Percentiles rank a stretch among this genome's conserved stretches.
These are phyloP conservation scores for Listronotus oregonensis DNA, from an alignment of 1,140 invertebrate species.

Conservation along the genomic window DNA sequence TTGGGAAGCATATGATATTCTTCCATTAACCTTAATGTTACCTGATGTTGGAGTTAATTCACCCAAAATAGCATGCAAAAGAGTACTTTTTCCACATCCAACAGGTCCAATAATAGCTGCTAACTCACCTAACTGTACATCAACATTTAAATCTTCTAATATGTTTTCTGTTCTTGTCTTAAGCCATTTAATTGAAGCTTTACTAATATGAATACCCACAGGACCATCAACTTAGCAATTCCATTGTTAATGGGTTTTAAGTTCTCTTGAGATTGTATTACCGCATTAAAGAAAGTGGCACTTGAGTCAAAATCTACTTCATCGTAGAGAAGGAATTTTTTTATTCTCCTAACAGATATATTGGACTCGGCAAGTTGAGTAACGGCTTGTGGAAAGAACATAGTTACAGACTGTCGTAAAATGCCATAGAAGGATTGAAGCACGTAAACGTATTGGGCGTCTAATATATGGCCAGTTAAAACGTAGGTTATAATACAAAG, in stretches of 20 bases:
- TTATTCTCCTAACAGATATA: constrained; percentile 69
- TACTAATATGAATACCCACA: constrained; percentile 51
- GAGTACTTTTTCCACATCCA: constrained; percentile 76
- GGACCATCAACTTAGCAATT: not conserved
- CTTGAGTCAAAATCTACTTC: constrained; percentile 37
- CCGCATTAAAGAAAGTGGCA: not conserved
- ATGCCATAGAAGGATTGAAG: constrained; percentile 74
- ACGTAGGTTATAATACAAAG: constrained; percentile 76
- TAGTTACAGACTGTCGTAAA: constrained; percentile 70
- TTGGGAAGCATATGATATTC: constrained; percentile 64
- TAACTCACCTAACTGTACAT: constrained; percentile 61
- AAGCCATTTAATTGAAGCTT: constrained; percentile 67
- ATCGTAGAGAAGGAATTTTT: constrained; percentile 60
- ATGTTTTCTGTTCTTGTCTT: constrained; percentile 59
- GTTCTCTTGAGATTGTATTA: constrained; percentile 31
- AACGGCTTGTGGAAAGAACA: constrained; percentile 71
- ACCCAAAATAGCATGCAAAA: constrained; percentile 77
- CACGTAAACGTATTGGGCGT: constrained; percentile 76
- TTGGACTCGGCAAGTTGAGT: constrained; percentile 65
- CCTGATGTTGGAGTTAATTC: constrained; percentile 70
- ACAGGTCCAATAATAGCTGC: constrained; percentile 73
- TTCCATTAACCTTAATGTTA: constrained; percentile 52
- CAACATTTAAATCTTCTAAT: constrained; percentile 66
- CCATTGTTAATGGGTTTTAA: not conserved
- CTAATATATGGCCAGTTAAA: constrained; percentile 67